Evolutionary conservation across 2,888 invertebrate species (phyloP), one percentile per base, ranked within the genome.

Genomic region (Pheosia tremula): DNA sequence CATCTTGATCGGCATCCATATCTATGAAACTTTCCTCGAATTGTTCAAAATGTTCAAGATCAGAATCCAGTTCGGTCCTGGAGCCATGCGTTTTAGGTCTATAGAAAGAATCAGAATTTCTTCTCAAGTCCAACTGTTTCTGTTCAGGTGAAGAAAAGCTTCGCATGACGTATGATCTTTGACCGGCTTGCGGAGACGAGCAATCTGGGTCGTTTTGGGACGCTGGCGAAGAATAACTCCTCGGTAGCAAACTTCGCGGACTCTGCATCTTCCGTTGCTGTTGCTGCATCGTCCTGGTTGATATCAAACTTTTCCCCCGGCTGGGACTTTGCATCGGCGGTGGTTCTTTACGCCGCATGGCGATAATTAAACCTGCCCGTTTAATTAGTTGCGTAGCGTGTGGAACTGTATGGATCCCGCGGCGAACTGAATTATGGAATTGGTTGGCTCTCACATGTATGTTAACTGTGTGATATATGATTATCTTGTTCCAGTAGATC

Each of bases 11-110:
- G 9, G 89, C 89, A 61, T 93, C 93, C 49, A 92, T 90, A 67
- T 93, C 93, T n/a, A 93, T 78, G 38, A 93, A 87, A 53, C 86
- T 85, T 61, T 92, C 92, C 62, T 91, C 91, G 50, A 93, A 91
- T 61, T 88, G 88, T 66, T 93, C 93, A 62, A 89, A 92, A 60
- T 88, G 90, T 57, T 93, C 92, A 36, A 90, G 81, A 75, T 93
- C 93, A 0, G 90, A 88, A 62, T 93, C 93, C 10, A 93, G 67
- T 69, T 93, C 93, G 59, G 82, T 86, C 70, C 89, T 84, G 0
- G 91, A 90, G 3, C 88, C 89, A 39, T 90, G 87, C 39, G 80
- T 74, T 69, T 86, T 88, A 0, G 91, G 87, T 65, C 86, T 81
- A 63, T 86, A 89, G 67, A 87, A 87, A 0, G 88, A 87, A 67